phyloP scores from a whole-genome alignment of 2,113 vertebrate species.

The Oxyruncus cristatus region DNA sequence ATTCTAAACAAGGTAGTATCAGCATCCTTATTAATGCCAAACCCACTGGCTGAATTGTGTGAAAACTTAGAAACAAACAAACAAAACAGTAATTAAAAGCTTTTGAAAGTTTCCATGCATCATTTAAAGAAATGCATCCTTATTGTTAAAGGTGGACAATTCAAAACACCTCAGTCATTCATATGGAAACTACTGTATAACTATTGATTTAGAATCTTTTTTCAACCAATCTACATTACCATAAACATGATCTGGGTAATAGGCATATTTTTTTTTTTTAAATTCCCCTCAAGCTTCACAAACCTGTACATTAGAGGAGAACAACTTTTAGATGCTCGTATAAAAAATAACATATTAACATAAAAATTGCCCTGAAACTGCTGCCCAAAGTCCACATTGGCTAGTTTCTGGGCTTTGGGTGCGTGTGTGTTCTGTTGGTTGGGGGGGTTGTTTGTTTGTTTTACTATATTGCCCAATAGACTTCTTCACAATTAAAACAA shows the following conservation, averaged over 20 bases:
- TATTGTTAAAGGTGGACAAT: not conserved
- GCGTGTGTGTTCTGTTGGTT: not conserved
- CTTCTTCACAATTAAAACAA: not conserved
- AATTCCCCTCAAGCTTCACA: not conserved
- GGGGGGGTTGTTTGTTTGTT: not conserved
- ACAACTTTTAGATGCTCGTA: not conserved
- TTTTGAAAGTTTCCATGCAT: not conserved
- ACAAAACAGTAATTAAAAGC: not conserved
- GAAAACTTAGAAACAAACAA: not conserved
- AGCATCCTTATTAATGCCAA: not conserved
- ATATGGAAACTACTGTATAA: not conserved
- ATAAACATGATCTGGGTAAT: not conserved
- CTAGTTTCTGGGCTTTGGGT: not conserved
- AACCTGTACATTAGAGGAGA: not conserved
- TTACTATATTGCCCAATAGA: not conserved
- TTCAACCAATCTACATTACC: not conserved
- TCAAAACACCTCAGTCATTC: not conserved
- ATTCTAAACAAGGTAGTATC: not conserved
- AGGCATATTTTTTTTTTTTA: not conserved
- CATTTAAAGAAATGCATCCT: not conserved
- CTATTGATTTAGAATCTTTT: not conserved
- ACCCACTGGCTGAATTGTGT: not conserved
- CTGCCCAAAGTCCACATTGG: not conserved
- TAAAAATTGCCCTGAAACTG: not conserved
- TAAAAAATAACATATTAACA: not conserved